Base-by-base conservation (phyloP, 2,888 invertebrate genomes). In the Brassicogethes aeneus region DNA sequence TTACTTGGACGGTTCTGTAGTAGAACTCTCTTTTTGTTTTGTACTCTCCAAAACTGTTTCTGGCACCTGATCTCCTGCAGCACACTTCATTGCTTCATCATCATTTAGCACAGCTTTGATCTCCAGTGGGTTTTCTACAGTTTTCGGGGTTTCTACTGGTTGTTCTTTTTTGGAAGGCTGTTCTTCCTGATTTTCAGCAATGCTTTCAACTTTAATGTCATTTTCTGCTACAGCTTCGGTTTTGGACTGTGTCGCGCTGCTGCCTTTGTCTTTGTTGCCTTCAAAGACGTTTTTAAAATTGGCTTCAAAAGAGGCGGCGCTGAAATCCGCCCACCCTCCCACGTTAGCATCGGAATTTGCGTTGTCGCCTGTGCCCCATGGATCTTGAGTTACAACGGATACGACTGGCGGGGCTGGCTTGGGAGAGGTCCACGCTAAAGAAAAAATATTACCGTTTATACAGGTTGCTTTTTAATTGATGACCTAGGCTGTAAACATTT, bases 251-350 rank as follows among this genome's bases (percentile, higher is more conserved):
- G 12, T 23, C 14, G 3, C 14, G 17, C 13, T 36, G n/a, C 10
- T 30, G 15, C 13, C 30, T 39, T 15, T 29, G 16, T n/a, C 33
- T 10, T 37, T 37, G n/a, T 29, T 36, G 13, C 38, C 37, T 16
- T 16, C 32, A 10, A 47, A 40, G 12, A 45, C 46, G 8, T 45
- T 45, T 7, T 54, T 47, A 39, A 59, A 56, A 46, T 57, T 51
- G n/a, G 57, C 54, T 7, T 60, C 61, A 44, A 64, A 62, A 3
- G 48, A 36, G 2, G 53, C 62, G 2, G 63, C 54, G 50, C 62
- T 67, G 50, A 71, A 71, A 48, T 71, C 66, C 3, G 71, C 71
- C 71, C 71, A 71, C 38, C 64, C 66, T 10, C 48, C 47, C 3
- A 43, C 40, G 3, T 38, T 34, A 5, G 42, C 31, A 8, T 39